Base-by-base conservation (phyloP, 2,797 vertebrate species). In the Alosa sapidissima region DNA sequence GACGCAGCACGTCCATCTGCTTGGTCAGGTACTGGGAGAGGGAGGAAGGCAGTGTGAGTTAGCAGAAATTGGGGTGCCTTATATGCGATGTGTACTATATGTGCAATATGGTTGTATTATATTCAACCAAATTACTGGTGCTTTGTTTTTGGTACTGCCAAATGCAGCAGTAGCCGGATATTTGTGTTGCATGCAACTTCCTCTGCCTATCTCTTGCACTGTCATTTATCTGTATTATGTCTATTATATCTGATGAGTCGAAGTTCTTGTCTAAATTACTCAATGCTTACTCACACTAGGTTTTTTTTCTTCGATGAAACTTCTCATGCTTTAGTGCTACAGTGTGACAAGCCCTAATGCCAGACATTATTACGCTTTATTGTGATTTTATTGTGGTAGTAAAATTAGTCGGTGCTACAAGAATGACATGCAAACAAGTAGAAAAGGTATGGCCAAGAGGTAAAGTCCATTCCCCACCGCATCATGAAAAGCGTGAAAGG, bases 1-100 rank as follows among this genome's bases (percentile, higher is more conserved):
- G 97, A 47, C 98, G 94, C 82, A 98, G 90, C 60, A 98, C 94
- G 11, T 99, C 97, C 93, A 99, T 96, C 91, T 99, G 98, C 91
- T 97, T 98, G 52, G 96, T 92, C 86, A 96, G 89, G 88, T 96
- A 78, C 72, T 78, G 41, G 41, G 72, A 45, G 13, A 78, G 14
- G 19, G 0, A 21, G 13, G 36, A 41, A 36, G 1, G 58, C 21
- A n/a, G 21, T 10, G 58, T n/a, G 21, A 60, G 58, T 75, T 45
- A 75, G 65, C 11, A 36, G 36, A 33, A 75, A 75, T 75, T 2
- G 5, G 33, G 13, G 11, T 7, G 3, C 19, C 19, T 16, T 11
- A 14, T 41, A 41, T 41, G 33, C 1, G 55, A n/a, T 58, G 19
- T 58, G 0, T 24, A 24, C 7, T 45, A 6, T 19, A 2, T 60